Evolutionary conservation across 2,113 vertebrate genomes (phyloP).

Genomic region (Python bivittatus): DNA sequence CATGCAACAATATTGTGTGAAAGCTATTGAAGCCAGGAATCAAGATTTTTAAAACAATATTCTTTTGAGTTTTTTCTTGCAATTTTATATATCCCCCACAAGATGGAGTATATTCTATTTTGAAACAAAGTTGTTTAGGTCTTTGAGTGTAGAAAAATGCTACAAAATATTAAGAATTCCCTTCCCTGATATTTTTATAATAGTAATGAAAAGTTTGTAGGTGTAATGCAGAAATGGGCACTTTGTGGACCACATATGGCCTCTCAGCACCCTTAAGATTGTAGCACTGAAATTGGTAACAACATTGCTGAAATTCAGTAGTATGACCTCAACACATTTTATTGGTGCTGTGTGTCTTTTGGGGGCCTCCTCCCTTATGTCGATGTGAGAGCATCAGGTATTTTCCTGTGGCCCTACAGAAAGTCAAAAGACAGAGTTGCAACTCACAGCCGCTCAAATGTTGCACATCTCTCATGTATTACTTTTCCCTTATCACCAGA

Average conservation of each 20-base stretch:
- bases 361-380: background rate
- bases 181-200: background rate
- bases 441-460: background rate
- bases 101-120: constrained; percentile 52
- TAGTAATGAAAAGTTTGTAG: background rate
- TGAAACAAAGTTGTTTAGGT: background rate
- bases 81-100: constrained; percentile 40
- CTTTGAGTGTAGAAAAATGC: background rate
- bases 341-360: background rate
- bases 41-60: background rate
- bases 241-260: background rate
- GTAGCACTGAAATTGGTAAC: background rate
- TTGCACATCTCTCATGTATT: background rate
- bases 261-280: background rate
- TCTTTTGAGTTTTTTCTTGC: background rate
- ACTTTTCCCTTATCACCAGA: background rate
- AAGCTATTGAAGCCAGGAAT: background rate
- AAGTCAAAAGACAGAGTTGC: background rate
- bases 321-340: background rate
- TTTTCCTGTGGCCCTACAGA: background rate
- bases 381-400: background rate
- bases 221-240: background rate
- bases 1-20: background rate
- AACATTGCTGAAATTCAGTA: background rate
- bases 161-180: constrained; percentile 1